phyloP scores from a whole-genome alignment of 2,888 invertebrate species.

The Cataglyphis livida region DNA sequence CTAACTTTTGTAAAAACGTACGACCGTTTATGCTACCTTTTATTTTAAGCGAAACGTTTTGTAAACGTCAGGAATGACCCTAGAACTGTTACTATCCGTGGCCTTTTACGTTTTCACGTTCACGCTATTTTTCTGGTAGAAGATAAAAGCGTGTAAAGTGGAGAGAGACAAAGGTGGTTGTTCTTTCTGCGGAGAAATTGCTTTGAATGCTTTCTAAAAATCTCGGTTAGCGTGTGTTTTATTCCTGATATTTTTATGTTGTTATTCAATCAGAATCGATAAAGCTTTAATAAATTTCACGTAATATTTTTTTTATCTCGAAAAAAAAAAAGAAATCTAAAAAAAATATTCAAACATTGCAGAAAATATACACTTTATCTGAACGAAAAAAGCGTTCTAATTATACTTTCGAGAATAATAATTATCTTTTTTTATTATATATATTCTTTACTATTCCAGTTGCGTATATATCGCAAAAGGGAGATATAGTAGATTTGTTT shows the following conservation, averaged over 20 bases:
- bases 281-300: background rate
- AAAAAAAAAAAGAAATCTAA: background rate
- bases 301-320: background rate
- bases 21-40: conserved; percentile 44
- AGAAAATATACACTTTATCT: background rate
- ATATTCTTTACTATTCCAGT: background rate
- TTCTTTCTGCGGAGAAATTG: conserved; percentile 25
- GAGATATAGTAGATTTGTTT: background rate
- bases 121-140: conserved; percentile 61
- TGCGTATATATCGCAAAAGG: background rate
- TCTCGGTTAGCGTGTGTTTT: conserved; percentile 25
- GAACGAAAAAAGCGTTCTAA: background rate
- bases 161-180: conserved; percentile 44
- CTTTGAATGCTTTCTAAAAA: conserved; percentile 40
- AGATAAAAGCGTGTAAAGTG: conserved; percentile 62
- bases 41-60: conserved; percentile 50
- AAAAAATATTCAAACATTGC: background rate
- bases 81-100: conserved; percentile 47
- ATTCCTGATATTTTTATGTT: conserved; percentile 23
- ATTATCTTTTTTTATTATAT: background rate
- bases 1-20: conserved; percentile 46
- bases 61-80: conserved; percentile 47
- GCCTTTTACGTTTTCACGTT: conserved; percentile 58
- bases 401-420: background rate
- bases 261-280: background rate